Evolutionary conservation across 2,888 invertebrate species (phyloP).

Genomic region (Xylophagus ater): DNA sequence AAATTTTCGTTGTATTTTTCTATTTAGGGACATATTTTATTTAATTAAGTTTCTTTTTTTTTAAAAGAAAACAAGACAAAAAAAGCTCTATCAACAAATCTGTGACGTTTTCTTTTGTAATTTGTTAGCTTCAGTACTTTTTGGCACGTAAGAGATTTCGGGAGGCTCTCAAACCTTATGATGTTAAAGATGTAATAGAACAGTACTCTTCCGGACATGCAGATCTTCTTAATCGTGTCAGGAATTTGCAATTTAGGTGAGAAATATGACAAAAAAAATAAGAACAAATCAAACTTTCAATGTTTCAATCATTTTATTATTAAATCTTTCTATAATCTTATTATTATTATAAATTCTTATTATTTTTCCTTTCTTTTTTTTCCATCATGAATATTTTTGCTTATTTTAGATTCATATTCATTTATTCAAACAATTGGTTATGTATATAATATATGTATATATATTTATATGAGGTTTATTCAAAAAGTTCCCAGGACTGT

Average conservation of each 20-base stretch:
- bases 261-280: conserved; percentile 21
- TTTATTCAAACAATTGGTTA: too few species aligned
- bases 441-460: too few species aligned
- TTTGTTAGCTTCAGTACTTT: conserved; percentile 66
- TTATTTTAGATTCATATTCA: too few species aligned
- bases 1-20: too few species aligned
- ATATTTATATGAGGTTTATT: too few species aligned
- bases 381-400: too few species aligned
- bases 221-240: conserved; percentile 77
- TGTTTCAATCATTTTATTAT: background rate
- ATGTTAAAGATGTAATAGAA: conserved; percentile 90
- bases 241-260: conserved; percentile 75
- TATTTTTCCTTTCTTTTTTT: background rate
- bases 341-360: background rate
- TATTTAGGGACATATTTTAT: too few species aligned
- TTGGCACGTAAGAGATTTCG: conserved; percentile 84
- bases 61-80: background rate
- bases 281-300: background rate
- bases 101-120: conserved; percentile 11
- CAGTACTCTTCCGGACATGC: conserved; percentile 83
- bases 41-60: too few species aligned
- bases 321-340: background rate
- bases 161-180: conserved; percentile 85
- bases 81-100: background rate
- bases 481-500: too few species aligned